Conservation (phyloP, 1,140 invertebrate species). For the Holcopasites calliopsidis region DNA sequence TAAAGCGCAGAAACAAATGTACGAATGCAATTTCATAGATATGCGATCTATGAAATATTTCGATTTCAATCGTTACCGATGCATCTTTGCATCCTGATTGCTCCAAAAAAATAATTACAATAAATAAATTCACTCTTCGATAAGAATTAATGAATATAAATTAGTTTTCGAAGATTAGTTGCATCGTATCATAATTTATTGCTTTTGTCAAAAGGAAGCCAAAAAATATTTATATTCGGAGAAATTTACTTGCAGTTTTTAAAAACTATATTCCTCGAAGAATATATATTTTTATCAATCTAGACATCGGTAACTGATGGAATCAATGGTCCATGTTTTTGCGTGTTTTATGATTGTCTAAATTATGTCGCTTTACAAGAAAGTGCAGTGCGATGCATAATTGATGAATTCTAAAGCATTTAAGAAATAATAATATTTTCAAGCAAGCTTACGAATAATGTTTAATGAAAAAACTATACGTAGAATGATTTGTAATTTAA, state of each 20-base stretch:
- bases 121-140: not conserved
- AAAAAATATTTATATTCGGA: not conserved
- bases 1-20: conserved; percentile 74
- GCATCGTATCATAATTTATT: too few species aligned
- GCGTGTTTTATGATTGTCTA: conserved; percentile 23
- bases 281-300: too few species aligned
- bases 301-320: conserved; percentile 56
- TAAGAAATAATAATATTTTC: not conserved
- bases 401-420: not conserved
- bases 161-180: too few species aligned
- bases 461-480: not conserved
- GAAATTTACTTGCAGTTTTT: not conserved
- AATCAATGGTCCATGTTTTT: conserved; percentile 10
- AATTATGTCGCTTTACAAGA: conserved; percentile 57
- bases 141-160: not conserved
- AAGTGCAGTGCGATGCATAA: conserved; percentile 30
- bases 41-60: conserved; percentile 30
- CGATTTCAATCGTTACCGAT: conserved; percentile 52
- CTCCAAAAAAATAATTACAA: not conserved
- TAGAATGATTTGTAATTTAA: too few species aligned
- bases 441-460: not conserved
- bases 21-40: conserved; percentile 39
- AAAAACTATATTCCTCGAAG: conserved; percentile 1
- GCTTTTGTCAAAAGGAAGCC: too few species aligned
- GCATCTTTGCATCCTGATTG: not conserved